phyloP scores from a whole-genome alignment of 1,140 invertebrate species.

The Bombus superbus region DNA sequence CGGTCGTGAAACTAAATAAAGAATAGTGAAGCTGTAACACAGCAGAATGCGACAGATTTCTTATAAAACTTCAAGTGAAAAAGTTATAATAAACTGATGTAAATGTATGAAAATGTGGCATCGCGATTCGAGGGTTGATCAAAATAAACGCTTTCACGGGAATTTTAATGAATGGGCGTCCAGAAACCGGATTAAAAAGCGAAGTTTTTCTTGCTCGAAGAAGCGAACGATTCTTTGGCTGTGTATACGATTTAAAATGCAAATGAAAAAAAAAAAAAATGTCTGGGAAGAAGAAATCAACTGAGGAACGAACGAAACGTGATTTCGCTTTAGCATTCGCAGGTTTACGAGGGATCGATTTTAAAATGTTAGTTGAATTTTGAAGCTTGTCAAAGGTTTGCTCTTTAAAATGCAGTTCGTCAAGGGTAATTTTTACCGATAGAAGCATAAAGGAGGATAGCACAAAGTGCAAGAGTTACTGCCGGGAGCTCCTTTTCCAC shows the following conservation, averaged over 20 bases:
- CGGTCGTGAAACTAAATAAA: background rate
- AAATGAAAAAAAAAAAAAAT: background rate
- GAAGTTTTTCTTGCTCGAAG: background rate
- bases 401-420: conserved; percentile 5
- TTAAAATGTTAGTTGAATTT: background rate
- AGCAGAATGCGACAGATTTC: background rate
- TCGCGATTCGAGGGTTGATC: background rate
- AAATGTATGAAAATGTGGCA: background rate
- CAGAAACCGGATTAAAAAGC: background rate
- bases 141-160: background rate
- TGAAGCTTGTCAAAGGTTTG: background rate
- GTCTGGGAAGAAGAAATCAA: background rate
- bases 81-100: background rate
- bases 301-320: background rate
- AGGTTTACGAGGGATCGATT: background rate
- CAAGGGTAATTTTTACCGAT: conserved; percentile 15
- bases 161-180: background rate
- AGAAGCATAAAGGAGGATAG: background rate
- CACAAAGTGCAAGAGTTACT: background rate
- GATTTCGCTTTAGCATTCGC: background rate
- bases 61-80: background rate
- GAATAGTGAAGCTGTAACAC: background rate
- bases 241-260: background rate
- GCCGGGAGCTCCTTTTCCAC: background rate
- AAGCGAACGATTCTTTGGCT: background rate